Evolutionary conservation across 2,113 vertebrate genomes (phyloP), one percentile per base, ranked within the genome.

Genomic region (Bufo bufo): DNA sequence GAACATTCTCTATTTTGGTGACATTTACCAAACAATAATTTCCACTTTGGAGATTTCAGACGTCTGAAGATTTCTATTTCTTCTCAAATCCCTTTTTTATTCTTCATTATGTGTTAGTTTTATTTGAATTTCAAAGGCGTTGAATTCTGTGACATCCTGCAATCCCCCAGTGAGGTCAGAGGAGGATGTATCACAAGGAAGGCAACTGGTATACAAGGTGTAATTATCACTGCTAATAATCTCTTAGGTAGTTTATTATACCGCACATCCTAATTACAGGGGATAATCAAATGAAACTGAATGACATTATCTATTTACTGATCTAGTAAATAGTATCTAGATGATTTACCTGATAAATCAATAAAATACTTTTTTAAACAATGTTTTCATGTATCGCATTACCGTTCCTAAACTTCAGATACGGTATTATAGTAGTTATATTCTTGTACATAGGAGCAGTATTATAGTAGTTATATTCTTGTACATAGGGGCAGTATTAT

Each of bases 21-120:
- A 88, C 87, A 88, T 88, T 88, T 84, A 63, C 50, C 2, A 59
- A 88, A 88, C 54, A 88, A 77, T 88, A 88, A 88, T 56, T 63
- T 63, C 82, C 81, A 63, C 87, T 75, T 59, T 75, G 58, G 81
- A 88, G 87, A 83, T 88, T 88, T 77, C 47, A 54, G 20, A 6
- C 61, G 74, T 63, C 72, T 74, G 66, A 87, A 82, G 56, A 82
- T 23, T 49, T 8, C 3, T 43, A 52, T n/a, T 65, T 75, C 54
- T 74, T 88, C 45, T 75, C 33, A 83, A 65, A 88, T 82, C 71
- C 81, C 4, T 80, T 86, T 81, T 43, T 74, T 77, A 20, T 58
- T 23, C 56, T 75, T 61, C 33, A 17, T 85, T 50, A 77, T 85
- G 16, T 45, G 47, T 85, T 85, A 45, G 13, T 69, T 87, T 79